Conservation (phyloP, 2,113 vertebrate species). For the Cervus canadensis region DNA sequence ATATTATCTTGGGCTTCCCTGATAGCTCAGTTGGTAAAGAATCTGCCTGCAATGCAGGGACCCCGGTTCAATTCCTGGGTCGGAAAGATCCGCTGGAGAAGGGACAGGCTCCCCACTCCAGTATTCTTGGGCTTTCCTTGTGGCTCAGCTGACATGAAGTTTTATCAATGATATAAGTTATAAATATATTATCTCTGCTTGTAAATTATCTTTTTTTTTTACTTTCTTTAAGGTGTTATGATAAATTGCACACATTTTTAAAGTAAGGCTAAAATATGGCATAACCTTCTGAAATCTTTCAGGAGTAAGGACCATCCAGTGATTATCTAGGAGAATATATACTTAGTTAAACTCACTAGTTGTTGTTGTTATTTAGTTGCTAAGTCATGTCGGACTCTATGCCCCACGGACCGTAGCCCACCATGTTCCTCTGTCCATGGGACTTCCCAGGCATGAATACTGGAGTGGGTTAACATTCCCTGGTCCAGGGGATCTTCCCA, state of each 20-base stretch:
- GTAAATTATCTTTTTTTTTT: neutral
- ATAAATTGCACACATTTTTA: neutral
- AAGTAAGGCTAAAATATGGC: neutral
- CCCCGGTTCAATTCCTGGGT: neutral
- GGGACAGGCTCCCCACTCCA: neutral
- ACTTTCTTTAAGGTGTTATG: neutral
- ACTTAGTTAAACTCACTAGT: neutral
- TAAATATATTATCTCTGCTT: neutral
- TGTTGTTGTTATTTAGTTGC: neutral
- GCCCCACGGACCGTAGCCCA: neutral
- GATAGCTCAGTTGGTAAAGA: neutral
- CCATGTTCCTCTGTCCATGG: neutral
- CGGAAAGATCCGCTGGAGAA: fast-evolving
- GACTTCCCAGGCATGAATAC: neutral
- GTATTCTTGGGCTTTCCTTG: neutral
- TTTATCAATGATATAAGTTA: neutral
- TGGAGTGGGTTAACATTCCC: neutral
- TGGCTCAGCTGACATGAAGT: neutral
- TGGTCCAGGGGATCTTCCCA: neutral
- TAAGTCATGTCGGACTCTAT: neutral
- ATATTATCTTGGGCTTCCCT: neutral
- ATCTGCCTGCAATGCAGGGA: fast-evolving
- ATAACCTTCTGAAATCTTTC: neutral
- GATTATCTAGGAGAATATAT: neutral
- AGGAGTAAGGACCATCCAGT: neutral